Evolutionary conservation across 1,140 invertebrate species (phyloP).

Genomic region (Caenorhabditis brenneri): DNA sequence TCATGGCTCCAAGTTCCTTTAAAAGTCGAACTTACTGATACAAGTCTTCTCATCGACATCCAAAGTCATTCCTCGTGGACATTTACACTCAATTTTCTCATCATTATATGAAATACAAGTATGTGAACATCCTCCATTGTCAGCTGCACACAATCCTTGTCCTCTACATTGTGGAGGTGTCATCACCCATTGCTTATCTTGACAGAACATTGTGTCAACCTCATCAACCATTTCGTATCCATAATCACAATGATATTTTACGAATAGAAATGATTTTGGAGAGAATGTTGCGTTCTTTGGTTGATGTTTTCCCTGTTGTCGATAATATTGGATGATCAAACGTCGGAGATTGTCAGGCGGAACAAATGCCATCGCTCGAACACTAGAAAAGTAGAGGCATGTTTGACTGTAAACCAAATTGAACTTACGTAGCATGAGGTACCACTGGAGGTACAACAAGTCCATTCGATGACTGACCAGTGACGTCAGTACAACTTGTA

Average conservation of each 20-base stretch:
- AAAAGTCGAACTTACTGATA: constrained; percentile 59
- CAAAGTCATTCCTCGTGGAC: constrained; percentile 65
- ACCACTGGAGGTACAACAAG: constrained; percentile 65
- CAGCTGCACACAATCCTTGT: constrained; percentile 64
- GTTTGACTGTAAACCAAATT: neutral
- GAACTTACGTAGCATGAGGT: constrained; percentile 64
- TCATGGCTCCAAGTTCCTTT: neutral
- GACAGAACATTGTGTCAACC: constrained; percentile 69
- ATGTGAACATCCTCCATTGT: constrained; percentile 70
- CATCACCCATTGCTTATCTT: constrained; percentile 65
- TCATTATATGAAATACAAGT: constrained; percentile 68
- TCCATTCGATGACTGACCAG: constrained; percentile 56
- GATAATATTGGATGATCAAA: constrained; percentile 69
- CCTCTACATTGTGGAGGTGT: constrained; percentile 67
- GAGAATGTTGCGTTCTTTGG: constrained; percentile 65
- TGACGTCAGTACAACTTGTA: constrained; percentile 67
- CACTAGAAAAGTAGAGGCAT: constrained; percentile 55
- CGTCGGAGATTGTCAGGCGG: constrained; percentile 68
- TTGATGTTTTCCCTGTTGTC: constrained; percentile 62
- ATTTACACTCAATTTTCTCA: constrained; percentile 66
- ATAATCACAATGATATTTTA: constrained; percentile 68
- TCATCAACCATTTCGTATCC: constrained; percentile 70
- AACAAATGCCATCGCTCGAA: constrained; percentile 70
- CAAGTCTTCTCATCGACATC: constrained; percentile 67
- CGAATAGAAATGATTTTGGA: constrained; percentile 66